Evolutionary conservation across 2,797 vertebrate species (phyloP).

Genomic region (Dermochelys coriacea): DNA sequence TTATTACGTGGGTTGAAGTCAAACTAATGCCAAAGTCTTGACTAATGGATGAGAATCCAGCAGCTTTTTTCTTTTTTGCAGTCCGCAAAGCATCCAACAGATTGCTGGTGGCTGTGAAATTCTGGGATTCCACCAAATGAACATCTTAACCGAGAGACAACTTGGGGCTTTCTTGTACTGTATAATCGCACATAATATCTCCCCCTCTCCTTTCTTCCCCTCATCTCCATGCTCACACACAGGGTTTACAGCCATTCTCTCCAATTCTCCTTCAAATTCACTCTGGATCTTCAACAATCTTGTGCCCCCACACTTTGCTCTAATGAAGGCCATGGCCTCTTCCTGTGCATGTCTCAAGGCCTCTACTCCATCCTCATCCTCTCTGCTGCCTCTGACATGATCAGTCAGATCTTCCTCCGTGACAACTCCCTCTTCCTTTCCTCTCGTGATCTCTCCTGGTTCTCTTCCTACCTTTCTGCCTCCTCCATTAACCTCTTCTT

Average conservation of each 20-base stretch:
- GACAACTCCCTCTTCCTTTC: neutral
- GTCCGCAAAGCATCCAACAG: neutral
- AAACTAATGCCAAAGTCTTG: neutral
- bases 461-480: neutral
- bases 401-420: neutral
- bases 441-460: neutral
- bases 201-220: neutral
- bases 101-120: accelerated
- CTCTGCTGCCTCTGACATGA: neutral
- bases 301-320: neutral
- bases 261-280: accelerated
- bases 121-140: neutral
- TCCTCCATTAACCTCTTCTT: neutral
- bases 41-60: neutral
- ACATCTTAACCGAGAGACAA: neutral
- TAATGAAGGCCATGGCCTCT: neutral
- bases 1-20: neutral
- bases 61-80: neutral
- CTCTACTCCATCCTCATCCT: neutral
- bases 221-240: neutral
- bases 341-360: neutral
- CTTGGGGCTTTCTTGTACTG: neutral
- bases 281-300: neutral
- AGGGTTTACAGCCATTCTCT: neutral
- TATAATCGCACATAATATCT: neutral